Conservation (phyloP, 2,888 invertebrate genomes). For the Stramonita haemastoma region DNA sequence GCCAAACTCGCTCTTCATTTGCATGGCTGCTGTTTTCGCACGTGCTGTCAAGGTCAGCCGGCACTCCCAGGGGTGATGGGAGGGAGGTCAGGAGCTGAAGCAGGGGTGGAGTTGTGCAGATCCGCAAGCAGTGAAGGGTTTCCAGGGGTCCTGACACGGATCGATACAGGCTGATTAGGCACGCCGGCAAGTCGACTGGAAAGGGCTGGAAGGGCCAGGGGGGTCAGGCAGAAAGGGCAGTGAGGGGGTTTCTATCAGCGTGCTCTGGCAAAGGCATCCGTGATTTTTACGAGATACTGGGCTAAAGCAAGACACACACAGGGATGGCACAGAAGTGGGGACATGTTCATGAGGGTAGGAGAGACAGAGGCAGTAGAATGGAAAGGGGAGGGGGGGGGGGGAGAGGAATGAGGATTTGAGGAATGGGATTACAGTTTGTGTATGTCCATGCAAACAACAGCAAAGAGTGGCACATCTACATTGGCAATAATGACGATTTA, state of each 20-base stretch:
- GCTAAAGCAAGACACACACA: not conserved
- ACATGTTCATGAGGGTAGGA: not conserved
- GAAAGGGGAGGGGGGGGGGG: not conserved
- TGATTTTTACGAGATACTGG: not conserved
- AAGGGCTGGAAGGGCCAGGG: constrained; percentile 19
- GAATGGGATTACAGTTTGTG: too few relatives aligned
- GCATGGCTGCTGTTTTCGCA: constrained; percentile 17
- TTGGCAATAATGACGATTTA: not conserved
- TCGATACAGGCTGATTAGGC: constrained; percentile 35
- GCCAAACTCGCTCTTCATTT: constrained; percentile 8
- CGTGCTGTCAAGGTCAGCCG: constrained; percentile 29
- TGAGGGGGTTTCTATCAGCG: constrained; percentile 14
- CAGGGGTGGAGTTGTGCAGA: constrained; percentile 24
- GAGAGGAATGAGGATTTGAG: too few relatives aligned
- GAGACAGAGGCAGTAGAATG: too few relatives aligned
- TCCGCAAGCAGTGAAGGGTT: not conserved
- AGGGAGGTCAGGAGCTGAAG: constrained; percentile 23
- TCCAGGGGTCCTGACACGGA: constrained; percentile 4
- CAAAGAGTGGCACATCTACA: not conserved
- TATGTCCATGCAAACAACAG: too few relatives aligned
- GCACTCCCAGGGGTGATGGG: constrained; percentile 25
- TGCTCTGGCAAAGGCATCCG: not conserved
- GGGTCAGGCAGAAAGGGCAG: constrained; percentile 15
- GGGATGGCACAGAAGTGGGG: not conserved
- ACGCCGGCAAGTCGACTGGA: constrained; percentile 8